phyloP scores from a whole-genome alignment of 2,888 invertebrate genomes.

The Elaeidobius kamerunicus region DNA sequence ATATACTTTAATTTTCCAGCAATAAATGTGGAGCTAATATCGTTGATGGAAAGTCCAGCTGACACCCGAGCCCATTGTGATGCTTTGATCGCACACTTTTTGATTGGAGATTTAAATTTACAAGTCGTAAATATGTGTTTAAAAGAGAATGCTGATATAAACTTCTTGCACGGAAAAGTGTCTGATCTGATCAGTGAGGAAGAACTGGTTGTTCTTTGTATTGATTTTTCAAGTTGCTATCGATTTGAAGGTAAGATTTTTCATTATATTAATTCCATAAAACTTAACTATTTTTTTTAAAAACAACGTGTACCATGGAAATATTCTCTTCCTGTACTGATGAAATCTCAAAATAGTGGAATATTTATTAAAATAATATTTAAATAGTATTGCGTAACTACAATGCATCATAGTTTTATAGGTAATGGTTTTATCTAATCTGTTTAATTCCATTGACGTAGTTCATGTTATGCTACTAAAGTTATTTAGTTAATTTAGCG shows the following conservation, averaged over 20 bases:
- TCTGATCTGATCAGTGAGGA: conserved; percentile 39
- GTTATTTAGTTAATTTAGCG: too few relatives aligned
- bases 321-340: too few relatives aligned
- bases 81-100: conserved; percentile 50
- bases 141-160: conserved; percentile 33
- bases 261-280: too few relatives aligned
- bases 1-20: conserved; percentile 22
- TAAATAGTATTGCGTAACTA: too few relatives aligned
- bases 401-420: too few relatives aligned
- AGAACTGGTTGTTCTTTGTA: conserved; percentile 42
- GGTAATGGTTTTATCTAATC: too few relatives aligned
- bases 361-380: too few relatives aligned
- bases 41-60: conserved; percentile 39
- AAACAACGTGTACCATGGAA: too few relatives aligned
- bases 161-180: conserved; percentile 35
- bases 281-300: too few relatives aligned
- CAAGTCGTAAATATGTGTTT: conserved; percentile 51
- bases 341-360: too few relatives aligned
- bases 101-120: conserved; percentile 52
- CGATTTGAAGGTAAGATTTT: conserved; percentile 36
- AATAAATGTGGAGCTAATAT: conserved; percentile 37
- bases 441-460: too few relatives aligned
- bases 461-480: too few relatives aligned
- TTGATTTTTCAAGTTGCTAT: conserved; percentile 43
- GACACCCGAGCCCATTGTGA: conserved; percentile 38